Conservation (phyloP, 2,113 vertebrate species). For the Podarcis muralis region DNA sequence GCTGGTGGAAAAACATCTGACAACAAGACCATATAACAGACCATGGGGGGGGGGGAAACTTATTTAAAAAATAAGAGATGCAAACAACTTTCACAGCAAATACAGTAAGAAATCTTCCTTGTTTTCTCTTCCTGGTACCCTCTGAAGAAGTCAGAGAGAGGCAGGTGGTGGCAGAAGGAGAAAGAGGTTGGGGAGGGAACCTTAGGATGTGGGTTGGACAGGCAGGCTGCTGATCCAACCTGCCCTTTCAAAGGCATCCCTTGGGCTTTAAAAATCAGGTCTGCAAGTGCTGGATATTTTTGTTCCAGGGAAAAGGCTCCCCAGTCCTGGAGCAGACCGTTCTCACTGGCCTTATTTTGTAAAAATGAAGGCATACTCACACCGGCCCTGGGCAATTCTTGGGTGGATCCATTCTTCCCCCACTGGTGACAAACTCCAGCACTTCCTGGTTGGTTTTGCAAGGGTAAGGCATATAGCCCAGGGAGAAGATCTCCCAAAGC, state of each 20-base stretch:
- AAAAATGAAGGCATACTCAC: conserved; percentile 76
- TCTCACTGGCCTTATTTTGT: background rate
- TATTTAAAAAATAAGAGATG: background rate
- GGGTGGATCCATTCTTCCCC: conserved; percentile 90
- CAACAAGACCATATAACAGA: too few species aligned
- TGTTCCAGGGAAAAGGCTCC: too few species aligned
- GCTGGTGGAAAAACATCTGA: background rate
- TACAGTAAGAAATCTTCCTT: background rate
- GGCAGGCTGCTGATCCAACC: too few species aligned
- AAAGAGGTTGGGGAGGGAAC: too few species aligned
- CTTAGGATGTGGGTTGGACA: too few species aligned
- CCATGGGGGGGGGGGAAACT: too few species aligned
- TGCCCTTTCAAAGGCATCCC: too few species aligned
- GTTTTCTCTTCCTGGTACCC: background rate
- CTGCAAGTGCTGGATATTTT: too few species aligned
- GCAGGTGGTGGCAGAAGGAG: too few species aligned
- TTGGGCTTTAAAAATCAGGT: too few species aligned
- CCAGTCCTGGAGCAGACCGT: too few species aligned
- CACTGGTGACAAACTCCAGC: conserved; percentile 88
- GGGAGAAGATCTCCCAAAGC: conserved; percentile 93
- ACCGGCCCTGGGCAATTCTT: conserved; percentile 90
- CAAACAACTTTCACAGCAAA: background rate
- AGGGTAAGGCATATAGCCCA: conserved; percentile 93
- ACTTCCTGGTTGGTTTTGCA: conserved; percentile 93
- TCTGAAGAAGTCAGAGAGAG: background rate